Base-by-base conservation (phyloP, 2,113 vertebrate genomes). In the Echinops telfairi region DNA sequence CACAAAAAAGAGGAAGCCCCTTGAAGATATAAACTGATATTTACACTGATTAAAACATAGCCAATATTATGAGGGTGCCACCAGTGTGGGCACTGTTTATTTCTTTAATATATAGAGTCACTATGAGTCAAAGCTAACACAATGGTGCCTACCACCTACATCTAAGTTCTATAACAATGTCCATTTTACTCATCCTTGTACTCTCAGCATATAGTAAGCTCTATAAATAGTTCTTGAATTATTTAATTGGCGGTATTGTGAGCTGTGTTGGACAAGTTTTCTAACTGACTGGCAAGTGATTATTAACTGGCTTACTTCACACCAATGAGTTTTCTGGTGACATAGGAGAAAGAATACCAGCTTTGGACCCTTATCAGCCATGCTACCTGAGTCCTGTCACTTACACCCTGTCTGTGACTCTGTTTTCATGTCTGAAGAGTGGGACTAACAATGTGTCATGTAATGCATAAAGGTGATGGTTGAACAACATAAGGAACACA, bases 401-500 rank as follows among this genome's bases (percentile, higher is more conserved):
- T 57, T 79, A 43, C 80, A 64, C 68, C 31, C 38, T 57, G 4
- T 22, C 38, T 57, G 4, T 22, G 25, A 92, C 79, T 60, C 47
- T 92, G 15, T 82, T 83, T 94, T 68, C 58, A 58, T 38, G 10
- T 38, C 79, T 60, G 47, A 76, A 82, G 87, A 93, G 10, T 25
- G 2, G 27, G 29, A 57, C 71, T 82, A 78, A 85, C 81, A 79
- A 68, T 19, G 29, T 68, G 31, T 68, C 47, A 53, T 53, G 47
- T 53, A 68, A 31, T 12, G 29, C 23, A 68, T 68, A 68, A 68
- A 23, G 66, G 12, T 68, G 66, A 68, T 68, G 29, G 29, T 15
- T 68, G 66, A 68, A 68, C 66, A 68, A 12, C 10, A 68, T 66
- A 25, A 66, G 47, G 10, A 53, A 9, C 47, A 53, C 23, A 10